Evolutionary conservation across 1,140 invertebrate species (phyloP), one percentile per base, ranked within the genome.

Genomic region (Drosophila obscura): DNA sequence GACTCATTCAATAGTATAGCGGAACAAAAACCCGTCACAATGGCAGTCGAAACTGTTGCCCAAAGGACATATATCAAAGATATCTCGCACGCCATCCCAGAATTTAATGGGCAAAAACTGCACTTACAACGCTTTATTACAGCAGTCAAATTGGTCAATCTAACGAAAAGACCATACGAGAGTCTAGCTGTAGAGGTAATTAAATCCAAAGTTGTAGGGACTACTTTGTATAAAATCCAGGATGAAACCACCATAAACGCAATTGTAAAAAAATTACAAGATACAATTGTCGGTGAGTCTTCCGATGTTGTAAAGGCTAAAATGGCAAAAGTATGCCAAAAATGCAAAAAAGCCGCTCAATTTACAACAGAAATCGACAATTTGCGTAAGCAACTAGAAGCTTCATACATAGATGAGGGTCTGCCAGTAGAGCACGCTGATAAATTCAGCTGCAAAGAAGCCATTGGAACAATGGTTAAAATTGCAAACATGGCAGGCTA

Each of bases 181-280:
- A 4, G 7, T 7, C 6, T 51, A 31, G 43, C 41, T 16, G n/a
- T 57, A 26, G 41, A 57, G 43, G 53, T 45, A 5, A 57, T 45
- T 5, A 57, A 57, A 24, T 56, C 53, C 6, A 56, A 55, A 43
- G 41, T 55, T 19, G 19, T 19, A 19, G 19, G 19, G 19, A 19
- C 1, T 43, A 19, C 44, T 7, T 8, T 31, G 28, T 31, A 8
- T 8, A 31, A 8, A 31, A 8, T 8, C 2, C 28, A 31, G 7
- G 28, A 31, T 31, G 26, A 26, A 26, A 31, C 28, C 28, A 31
- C 28, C 7, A 31, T 31, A 8, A 8, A 31, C 7, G 28, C 6
- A 31, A 31, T 31, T 8, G 7, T 31, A 31, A 31, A 31, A 2
- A 31, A 31, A 26, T 26, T 26, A 6, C 26, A 26, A 26, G 24